Evolutionary conservation across 2,113 vertebrate genomes (phyloP).

Genomic region (Sarotherodon lohbergeri): DNA sequence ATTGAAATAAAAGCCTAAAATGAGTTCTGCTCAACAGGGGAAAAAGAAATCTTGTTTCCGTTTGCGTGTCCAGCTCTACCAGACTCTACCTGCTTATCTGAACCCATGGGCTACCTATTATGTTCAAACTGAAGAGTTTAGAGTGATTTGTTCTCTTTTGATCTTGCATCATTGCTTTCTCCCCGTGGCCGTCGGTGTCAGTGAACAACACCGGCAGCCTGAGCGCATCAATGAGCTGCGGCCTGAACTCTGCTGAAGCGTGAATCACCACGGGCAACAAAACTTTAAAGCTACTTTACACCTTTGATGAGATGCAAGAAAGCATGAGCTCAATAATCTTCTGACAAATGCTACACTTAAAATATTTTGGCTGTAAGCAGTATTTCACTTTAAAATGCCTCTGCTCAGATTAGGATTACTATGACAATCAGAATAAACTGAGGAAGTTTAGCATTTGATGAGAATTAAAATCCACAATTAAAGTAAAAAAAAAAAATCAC

Average conservation of each 20-base stretch:
- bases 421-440: not conserved
- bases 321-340: not conserved
- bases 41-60: not conserved
- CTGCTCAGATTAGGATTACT: not conserved
- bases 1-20: not conserved
- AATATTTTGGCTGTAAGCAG: not conserved
- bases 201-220: not conserved
- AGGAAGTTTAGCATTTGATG: not conserved
- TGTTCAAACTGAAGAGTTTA: constrained; percentile 6
- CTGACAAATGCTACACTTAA: constrained; percentile 3
- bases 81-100: not conserved
- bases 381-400: not conserved
- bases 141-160: constrained; percentile 12
- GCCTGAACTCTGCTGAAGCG: not conserved
- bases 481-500: not conserved
- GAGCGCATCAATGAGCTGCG: constrained; percentile 7
- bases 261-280: constrained; percentile 4
- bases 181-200: not conserved
- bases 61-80: not conserved
- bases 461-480: not conserved
- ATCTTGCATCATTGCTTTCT: constrained; percentile 9
- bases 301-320: constrained; percentile 4
- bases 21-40: not conserved
- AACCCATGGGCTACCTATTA: not conserved
- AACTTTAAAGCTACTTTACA: constrained; percentile 2